phyloP scores from a whole-genome alignment of 2,888 invertebrate species.

The Periphyllus acericola region DNA sequence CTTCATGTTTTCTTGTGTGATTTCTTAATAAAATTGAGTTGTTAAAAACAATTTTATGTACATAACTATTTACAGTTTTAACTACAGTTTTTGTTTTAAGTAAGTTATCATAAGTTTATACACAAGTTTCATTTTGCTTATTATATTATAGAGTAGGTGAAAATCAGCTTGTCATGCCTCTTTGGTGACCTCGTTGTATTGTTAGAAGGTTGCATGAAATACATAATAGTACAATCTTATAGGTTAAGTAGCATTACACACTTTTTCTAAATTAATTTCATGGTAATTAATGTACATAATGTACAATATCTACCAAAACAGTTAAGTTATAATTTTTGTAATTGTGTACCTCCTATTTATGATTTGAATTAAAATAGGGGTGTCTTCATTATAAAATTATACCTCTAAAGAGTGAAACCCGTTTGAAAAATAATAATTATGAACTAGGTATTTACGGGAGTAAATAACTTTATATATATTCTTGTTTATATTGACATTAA shows the following conservation, averaged over 20 bases:
- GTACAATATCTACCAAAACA: not conserved
- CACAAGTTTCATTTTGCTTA: slow-evolving; percentile 2
- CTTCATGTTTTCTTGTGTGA: not conserved
- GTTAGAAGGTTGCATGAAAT: slow-evolving; percentile 48
- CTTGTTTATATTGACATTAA: too few species aligned
- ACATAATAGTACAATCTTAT: slow-evolving; percentile 30
- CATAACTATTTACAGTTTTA: slow-evolving; percentile 2
- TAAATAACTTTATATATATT: too few species aligned
- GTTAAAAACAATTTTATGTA: not conserved
- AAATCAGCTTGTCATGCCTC: slow-evolving; percentile 55
- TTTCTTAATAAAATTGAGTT: slow-evolving; percentile 3
- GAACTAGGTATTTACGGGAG: too few species aligned
- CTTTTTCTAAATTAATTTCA: slow-evolving; percentile 47
- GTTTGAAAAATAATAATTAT: too few species aligned
- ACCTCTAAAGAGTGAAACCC: not conserved
- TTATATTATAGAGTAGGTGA: slow-evolving; percentile 15
- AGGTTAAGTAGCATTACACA: slow-evolving; percentile 52
- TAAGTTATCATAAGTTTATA: slow-evolving; percentile 1
- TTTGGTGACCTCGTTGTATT: slow-evolving; percentile 57
- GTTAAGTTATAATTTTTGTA: not conserved
- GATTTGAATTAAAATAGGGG: not conserved
- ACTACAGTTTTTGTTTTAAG: slow-evolving; percentile 2
- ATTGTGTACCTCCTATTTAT: not conserved
- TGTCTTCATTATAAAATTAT: not conserved
- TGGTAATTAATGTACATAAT: slow-evolving; percentile 53